phyloP scores from a whole-genome alignment of 2,888 invertebrate genomes.

The Pomacea canaliculata region DNA sequence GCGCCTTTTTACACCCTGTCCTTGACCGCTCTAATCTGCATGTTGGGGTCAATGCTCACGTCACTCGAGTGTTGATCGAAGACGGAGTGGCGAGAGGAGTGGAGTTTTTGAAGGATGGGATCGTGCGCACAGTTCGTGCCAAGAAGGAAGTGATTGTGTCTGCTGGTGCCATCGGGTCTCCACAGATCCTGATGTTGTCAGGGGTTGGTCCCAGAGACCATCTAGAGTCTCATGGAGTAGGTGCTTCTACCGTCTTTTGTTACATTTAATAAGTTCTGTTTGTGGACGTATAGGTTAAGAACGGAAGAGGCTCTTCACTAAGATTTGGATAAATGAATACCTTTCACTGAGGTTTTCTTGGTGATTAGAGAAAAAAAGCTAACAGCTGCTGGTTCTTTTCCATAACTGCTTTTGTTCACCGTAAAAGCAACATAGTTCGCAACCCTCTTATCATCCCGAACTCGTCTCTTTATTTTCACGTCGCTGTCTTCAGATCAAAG shows the following conservation, averaged over 20 bases:
- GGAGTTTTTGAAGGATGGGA: constrained; percentile 21
- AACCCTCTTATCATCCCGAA: too few species aligned
- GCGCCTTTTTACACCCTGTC: constrained; percentile 29
- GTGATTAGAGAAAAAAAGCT: too few species aligned
- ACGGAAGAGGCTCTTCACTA: too few species aligned
- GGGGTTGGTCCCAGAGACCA: constrained; percentile 33
- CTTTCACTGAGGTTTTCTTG: too few species aligned
- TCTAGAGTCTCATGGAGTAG: constrained; percentile 27
- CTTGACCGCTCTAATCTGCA: constrained; percentile 28
- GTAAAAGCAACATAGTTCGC: too few species aligned
- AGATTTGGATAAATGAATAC: too few species aligned
- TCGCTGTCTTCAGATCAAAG: constrained; percentile 50
- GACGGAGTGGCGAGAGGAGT: constrained; percentile 28
- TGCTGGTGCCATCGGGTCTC: constrained; percentile 32
- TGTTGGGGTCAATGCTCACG: constrained; percentile 25
- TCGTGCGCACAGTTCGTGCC: constrained; percentile 18
- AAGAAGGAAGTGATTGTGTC: constrained; percentile 35
- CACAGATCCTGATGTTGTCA: constrained; percentile 36
- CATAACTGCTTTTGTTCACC: too few species aligned
- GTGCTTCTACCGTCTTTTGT: not conserved
- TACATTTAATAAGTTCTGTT: not conserved
- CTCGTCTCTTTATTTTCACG: too few species aligned
- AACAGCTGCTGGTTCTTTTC: too few species aligned
- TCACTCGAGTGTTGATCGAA: constrained; percentile 31
- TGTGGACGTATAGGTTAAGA: too few species aligned